Percentiles rank a stretch among this genome's conserved stretches.
These are phyloP conservation scores for Rhynchotus rufescens DNA, from an alignment of 2,797 vertebrate species.

Conservation along the genomic window DNA sequence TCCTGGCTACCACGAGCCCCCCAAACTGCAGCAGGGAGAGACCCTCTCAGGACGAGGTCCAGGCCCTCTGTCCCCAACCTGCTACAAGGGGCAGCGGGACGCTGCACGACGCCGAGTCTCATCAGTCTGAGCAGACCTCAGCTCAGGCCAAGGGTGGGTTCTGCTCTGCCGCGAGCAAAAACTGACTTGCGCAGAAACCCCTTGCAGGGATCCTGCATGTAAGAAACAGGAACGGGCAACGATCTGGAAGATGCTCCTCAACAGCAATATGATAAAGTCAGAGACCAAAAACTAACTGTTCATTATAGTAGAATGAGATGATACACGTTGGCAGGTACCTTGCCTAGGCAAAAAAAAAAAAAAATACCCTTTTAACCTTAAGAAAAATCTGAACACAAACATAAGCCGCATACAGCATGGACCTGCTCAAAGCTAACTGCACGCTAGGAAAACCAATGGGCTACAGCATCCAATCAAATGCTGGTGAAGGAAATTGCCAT, in stretches of 20 bases:
- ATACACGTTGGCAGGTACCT: background rate
- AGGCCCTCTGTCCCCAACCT: background rate
- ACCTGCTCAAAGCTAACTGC: background rate
- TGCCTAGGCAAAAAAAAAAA: too few species aligned
- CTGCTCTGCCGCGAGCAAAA: background rate
- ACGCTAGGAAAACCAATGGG: background rate
- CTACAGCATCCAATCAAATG: background rate
- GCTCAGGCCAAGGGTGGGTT: background rate
- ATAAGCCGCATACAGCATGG: background rate
- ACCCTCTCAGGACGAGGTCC: accelerated
- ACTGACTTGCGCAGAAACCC: background rate
- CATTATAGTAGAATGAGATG: background rate
- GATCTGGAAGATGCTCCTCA: background rate
- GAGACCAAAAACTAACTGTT: background rate
- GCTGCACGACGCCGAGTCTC: background rate
- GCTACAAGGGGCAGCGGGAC: background rate
- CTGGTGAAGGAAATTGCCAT: background rate
- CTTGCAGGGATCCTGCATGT: accelerated
- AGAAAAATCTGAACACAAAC: background rate
- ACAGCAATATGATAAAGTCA: background rate
- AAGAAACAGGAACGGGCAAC: background rate
- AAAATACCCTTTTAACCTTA: background rate
- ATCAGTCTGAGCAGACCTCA: background rate
- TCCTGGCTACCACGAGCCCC: accelerated
- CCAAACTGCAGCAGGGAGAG: background rate